Evolutionary conservation across 2,888 invertebrate genomes (phyloP), one percentile per base, ranked within the genome.

Genomic region (Megalurothrips usitatus): DNA sequence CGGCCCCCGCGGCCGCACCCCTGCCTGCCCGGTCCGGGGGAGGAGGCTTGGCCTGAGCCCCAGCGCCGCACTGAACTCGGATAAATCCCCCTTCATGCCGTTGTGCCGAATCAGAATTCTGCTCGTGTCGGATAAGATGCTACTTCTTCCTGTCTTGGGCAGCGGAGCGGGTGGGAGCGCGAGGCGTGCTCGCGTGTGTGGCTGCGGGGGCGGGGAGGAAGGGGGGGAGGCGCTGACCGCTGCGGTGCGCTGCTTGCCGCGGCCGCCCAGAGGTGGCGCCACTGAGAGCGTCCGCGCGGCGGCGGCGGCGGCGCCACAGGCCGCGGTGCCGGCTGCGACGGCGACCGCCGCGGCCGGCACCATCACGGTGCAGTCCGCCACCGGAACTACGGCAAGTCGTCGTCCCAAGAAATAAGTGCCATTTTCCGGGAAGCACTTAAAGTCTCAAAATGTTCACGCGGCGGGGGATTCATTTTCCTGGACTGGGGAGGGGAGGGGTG

Each of bases 101-200:
- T 75, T 75, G 68, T 75, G 11, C 26, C 68, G 68, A 26, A 75
- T 75, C 68, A 75, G 68, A 23, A 75, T 75, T 75, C 68, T 75
- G 68, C 23, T 75, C 68, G 68, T 75, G 68, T 75, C 68, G 68
- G 68, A 26, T 75, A 23, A 75, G 68, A 75, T 75, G 26, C 68
- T 26, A 26, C 68, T 75, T 26, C 14, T n/a, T n/a, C n/a, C 17
- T n/a, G 58, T 52, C 19, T 19, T 52, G 19, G 14, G 58, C 58
- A 6, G 14, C 58, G 14, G 58, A 6, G 58, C 58, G 68, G 68
- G 23, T 23, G 68, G 0, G 68, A 8, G 26, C 0, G 26, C 26
- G 68, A 26, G 23, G 26, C 26, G 26, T 4, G 17, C 6, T 2
- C 6, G 34, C 34, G 34, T 43, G 34, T 43, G 34, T 19, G 58